These are phyloP conservation scores for Petrophora chlorosata DNA, from an alignment of 2,888 invertebrate species.

Conservation along the genomic window DNA sequence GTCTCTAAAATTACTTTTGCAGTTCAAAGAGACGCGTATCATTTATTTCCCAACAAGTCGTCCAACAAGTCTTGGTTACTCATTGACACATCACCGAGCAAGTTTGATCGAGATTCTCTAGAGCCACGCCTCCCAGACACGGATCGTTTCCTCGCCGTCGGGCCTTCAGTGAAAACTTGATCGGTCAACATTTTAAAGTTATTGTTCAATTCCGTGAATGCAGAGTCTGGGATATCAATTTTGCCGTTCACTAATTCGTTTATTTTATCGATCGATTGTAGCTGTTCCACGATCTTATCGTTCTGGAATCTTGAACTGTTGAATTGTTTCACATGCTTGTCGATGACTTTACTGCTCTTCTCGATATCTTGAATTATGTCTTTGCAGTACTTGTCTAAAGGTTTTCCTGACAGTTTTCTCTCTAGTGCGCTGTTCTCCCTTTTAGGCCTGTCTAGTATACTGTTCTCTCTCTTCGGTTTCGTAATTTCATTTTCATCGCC, in stretches of 20 bases:
- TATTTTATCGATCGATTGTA: constrained; percentile 79
- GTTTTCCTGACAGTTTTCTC: constrained; percentile 56
- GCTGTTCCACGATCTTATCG: constrained; percentile 74
- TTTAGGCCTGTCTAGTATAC: constrained; percentile 50
- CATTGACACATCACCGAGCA: constrained; percentile 67
- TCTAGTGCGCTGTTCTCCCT: constrained; percentile 47
- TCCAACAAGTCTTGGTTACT: constrained; percentile 73
- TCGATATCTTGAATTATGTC: constrained; percentile 75
- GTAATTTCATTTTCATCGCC: constrained; percentile 43
- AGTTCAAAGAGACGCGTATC: constrained; percentile 48
- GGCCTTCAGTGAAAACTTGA: constrained; percentile 55
- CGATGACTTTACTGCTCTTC: constrained; percentile 74
- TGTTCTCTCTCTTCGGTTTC: constrained; percentile 44
- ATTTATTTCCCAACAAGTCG: constrained; percentile 75
- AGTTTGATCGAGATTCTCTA: constrained; percentile 50
- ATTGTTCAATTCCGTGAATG: constrained; percentile 68
- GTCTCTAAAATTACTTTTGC: constrained; percentile 1
- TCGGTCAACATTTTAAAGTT: constrained; percentile 72
- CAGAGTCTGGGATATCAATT: constrained; percentile 59
- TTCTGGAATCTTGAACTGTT: constrained; percentile 72
- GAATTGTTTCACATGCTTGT: constrained; percentile 78
- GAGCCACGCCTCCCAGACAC: constrained; percentile 59
- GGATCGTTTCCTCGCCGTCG: constrained; percentile 60
- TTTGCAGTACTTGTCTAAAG: constrained; percentile 72
- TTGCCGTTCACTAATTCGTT: constrained; percentile 71